Percentiles rank a stretch among this genome's conserved stretches.
Evolutionary conservation across 2,113 vertebrate genomes (phyloP).

Genomic region (Sminthopsis crassicaudata): DNA sequence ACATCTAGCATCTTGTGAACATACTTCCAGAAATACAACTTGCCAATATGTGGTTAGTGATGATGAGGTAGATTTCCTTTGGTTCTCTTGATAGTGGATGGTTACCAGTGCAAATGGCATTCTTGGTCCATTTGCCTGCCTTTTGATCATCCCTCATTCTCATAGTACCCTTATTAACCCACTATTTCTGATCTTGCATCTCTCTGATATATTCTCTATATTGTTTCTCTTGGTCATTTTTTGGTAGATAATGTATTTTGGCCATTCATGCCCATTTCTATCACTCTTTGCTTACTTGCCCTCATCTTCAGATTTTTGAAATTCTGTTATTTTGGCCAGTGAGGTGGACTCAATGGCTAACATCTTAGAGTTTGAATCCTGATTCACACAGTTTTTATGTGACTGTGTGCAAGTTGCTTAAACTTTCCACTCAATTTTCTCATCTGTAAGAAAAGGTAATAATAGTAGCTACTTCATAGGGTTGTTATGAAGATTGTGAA

Average conservation of each 20-base stretch:
- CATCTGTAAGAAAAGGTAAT: background rate
- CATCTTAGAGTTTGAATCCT: background rate
- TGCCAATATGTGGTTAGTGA: background rate
- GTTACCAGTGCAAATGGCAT: background rate
- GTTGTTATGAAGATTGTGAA: background rate
- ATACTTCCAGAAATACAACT: background rate
- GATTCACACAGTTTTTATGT: background rate
- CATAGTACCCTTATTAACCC: background rate
- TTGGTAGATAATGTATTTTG: background rate
- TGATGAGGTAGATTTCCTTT: background rate
- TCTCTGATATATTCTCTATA: background rate
- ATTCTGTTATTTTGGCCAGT: background rate
- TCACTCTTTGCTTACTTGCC: background rate
- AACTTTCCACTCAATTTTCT: background rate
- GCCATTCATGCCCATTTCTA: background rate
- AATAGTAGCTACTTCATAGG: background rate
- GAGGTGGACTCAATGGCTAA: background rate
- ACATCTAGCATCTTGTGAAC: background rate
- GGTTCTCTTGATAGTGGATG: background rate
- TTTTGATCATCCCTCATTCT: background rate
- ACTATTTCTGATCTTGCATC: background rate
- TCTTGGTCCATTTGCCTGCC: background rate
- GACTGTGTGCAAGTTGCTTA: background rate
- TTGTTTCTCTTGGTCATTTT: background rate
- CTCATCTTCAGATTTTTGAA: background rate